These are phyloP conservation scores for Tricholauxania praeusta DNA, from an alignment of 2,888 invertebrate species.

Conservation along the genomic window DNA sequence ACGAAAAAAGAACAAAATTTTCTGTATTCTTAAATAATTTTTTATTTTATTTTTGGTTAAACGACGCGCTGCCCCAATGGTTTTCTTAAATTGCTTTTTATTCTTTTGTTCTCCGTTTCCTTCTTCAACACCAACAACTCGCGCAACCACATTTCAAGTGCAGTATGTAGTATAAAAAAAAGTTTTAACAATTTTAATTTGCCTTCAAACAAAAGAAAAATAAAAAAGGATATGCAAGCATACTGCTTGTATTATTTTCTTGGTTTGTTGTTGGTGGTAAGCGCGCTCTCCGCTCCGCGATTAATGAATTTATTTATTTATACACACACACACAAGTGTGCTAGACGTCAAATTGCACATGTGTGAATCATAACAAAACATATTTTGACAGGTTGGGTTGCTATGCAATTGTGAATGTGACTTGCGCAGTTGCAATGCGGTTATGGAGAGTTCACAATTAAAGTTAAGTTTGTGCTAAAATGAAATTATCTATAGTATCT, in stretches of 20 bases:
- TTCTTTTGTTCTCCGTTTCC: not conserved
- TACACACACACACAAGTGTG: not conserved
- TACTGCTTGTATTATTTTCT: not conserved
- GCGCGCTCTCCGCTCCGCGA: not conserved
- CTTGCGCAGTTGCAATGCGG: not conserved
- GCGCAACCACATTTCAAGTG: constrained; percentile 13
- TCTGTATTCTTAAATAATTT: not conserved
- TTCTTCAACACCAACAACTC: constrained; percentile 4
- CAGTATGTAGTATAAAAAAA: constrained; percentile 21
- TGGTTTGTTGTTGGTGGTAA: constrained; percentile 24
- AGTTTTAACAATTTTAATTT: constrained; percentile 31
- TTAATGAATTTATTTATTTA: constrained; percentile 16
- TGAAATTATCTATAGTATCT: no score
- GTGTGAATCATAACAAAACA: constrained; percentile 24
- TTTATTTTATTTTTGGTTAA: not conserved
- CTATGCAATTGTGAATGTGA: constrained; percentile 17
- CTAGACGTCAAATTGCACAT: constrained; percentile 1
- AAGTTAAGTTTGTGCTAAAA: not conserved
- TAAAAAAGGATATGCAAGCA: constrained; percentile 29
- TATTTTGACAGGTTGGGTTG: constrained; percentile 31
- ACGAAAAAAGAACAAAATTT: not conserved
- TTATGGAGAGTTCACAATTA: constrained; percentile 3
- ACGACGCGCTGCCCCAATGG: no score
- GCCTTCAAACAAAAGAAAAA: constrained; percentile 27
- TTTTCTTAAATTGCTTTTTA: constrained; percentile 12